These are phyloP conservation scores for Philopotamus ludificatus DNA, from an alignment of 1,140 invertebrate species.

Conservation along the genomic window DNA sequence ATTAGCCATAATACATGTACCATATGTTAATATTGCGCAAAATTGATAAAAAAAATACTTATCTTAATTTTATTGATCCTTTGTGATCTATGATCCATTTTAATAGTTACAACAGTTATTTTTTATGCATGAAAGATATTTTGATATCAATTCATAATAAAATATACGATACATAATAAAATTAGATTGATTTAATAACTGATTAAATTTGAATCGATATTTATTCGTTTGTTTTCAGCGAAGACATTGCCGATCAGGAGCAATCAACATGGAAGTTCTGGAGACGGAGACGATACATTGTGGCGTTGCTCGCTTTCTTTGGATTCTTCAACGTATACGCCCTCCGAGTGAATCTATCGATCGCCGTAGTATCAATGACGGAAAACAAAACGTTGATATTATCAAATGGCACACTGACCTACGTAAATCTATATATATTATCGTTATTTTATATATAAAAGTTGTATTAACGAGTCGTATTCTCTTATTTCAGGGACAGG, in stretches of 20 bases:
- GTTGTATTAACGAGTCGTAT: not conserved
- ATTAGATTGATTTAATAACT: too few species aligned
- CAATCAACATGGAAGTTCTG: constrained; percentile 66
- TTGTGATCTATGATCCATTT: too few species aligned
- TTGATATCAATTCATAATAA: too few species aligned
- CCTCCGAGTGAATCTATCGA: constrained; percentile 82
- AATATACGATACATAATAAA: too few species aligned
- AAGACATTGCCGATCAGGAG: constrained; percentile 53
- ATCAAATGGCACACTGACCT: constrained; percentile 57
- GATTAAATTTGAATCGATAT: too few species aligned
- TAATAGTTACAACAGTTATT: too few species aligned
- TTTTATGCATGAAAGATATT: too few species aligned
- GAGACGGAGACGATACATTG: constrained; percentile 67
- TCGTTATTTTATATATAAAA: not conserved
- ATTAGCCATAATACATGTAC: too few species aligned
- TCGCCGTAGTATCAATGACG: constrained; percentile 89
- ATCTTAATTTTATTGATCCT: too few species aligned
- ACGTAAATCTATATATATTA: constrained; percentile 47
- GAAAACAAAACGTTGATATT: constrained; percentile 59
- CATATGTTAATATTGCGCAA: too few species aligned
- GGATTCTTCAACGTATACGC: constrained; percentile 89
- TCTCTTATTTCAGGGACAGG: constrained; percentile 55
- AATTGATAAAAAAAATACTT: too few species aligned
- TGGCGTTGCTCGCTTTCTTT: constrained; percentile 77
- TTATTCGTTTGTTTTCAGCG: constrained; percentile 46